A percentile compares a stretch with the other conserved stretches of the same genome.
These are phyloP conservation scores for Denticeps clupeoides DNA, from an alignment of 2,797 vertebrate species.

Conservation along the genomic window DNA sequence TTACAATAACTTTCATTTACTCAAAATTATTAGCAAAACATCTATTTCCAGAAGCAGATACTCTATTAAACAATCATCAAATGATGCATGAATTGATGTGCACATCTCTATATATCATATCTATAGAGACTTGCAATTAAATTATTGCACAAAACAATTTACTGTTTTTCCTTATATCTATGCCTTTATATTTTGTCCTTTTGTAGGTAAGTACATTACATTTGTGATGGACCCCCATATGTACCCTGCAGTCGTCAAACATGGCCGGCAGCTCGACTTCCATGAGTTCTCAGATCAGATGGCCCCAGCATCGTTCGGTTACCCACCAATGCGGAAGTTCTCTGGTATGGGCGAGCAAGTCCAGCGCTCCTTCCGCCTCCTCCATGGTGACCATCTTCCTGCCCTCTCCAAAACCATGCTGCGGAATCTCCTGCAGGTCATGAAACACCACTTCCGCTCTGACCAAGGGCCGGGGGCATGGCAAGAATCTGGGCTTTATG, in stretches of 20 bases:
- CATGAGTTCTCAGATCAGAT: slow-evolving; percentile 47
- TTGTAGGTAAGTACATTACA: slow-evolving; percentile 79
- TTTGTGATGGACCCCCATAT: slow-evolving; percentile 68
- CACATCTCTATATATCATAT: no score
- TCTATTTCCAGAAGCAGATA: no score
- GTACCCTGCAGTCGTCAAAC: slow-evolving; percentile 64
- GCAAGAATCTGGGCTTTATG: slow-evolving; percentile 28
- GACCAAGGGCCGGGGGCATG: not conserved
- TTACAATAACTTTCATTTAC: no score
- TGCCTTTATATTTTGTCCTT: no score
- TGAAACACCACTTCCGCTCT: slow-evolving; percentile 48
- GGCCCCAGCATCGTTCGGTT: slow-evolving; percentile 56
- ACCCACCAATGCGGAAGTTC: slow-evolving; percentile 45
- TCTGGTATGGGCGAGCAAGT: slow-evolving; percentile 49
- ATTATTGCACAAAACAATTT: no score
- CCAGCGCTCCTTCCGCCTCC: slow-evolving; percentile 34
- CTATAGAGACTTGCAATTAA: no score
- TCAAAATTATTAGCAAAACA: no score
- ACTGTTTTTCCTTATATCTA: slow-evolving; percentile 54
- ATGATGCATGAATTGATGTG: no score
- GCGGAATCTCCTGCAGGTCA: slow-evolving; percentile 63
- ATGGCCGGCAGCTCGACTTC: slow-evolving; percentile 77
- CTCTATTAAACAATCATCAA: no score
- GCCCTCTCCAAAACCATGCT: slow-evolving; percentile 62
- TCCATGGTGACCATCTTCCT: slow-evolving; percentile 46